Percentiles rank a stretch among this genome's conserved stretches.
These are phyloP conservation scores for Neodiprion pinetum DNA, from an alignment of 1,140 invertebrate genomes.

Conservation along the genomic window DNA sequence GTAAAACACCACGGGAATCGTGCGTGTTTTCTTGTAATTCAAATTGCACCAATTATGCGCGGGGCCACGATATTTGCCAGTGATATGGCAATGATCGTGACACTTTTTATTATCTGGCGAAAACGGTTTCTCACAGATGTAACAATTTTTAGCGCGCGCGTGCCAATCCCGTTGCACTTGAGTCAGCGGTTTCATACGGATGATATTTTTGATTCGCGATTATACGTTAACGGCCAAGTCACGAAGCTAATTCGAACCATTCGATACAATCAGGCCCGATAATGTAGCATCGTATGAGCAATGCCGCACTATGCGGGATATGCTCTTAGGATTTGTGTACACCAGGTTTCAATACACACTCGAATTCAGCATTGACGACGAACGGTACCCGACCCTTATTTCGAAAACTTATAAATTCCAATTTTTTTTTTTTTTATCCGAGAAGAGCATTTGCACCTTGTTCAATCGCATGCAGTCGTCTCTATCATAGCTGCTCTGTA, in stretches of 20 bases:
- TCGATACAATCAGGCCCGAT: slow-evolving; percentile 40
- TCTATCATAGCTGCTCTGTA: slow-evolving; percentile 28
- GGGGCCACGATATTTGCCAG: no score
- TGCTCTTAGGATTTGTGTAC: slow-evolving; percentile 9
- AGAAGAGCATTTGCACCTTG: neutral
- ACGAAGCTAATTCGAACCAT: slow-evolving; percentile 40
- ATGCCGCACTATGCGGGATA: slow-evolving; percentile 44
- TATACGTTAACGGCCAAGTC: slow-evolving; percentile 26
- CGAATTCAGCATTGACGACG: slow-evolving; percentile 48
- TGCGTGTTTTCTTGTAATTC: no score
- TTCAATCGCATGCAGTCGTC: slow-evolving; percentile 36
- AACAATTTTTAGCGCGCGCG: no score
- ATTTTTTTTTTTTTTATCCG: slow-evolving; percentile 24
- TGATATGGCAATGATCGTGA: slow-evolving; percentile 33
- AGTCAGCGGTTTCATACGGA: no score
- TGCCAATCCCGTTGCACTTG: no score
- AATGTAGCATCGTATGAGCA: slow-evolving; percentile 48
- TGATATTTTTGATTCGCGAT: no score
- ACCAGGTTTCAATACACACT: slow-evolving; percentile 39
- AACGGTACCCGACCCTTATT: slow-evolving; percentile 40
- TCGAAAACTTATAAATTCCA: slow-evolving; percentile 44
- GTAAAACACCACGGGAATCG: neutral
- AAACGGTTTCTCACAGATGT: neutral
- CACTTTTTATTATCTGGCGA: slow-evolving; percentile 33
- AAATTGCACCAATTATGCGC: no score